Percentiles rank a stretch among this genome's conserved stretches.
Conservation (phyloP, 2,797 vertebrate species). For the Sebastes trivittatus region DNA sequence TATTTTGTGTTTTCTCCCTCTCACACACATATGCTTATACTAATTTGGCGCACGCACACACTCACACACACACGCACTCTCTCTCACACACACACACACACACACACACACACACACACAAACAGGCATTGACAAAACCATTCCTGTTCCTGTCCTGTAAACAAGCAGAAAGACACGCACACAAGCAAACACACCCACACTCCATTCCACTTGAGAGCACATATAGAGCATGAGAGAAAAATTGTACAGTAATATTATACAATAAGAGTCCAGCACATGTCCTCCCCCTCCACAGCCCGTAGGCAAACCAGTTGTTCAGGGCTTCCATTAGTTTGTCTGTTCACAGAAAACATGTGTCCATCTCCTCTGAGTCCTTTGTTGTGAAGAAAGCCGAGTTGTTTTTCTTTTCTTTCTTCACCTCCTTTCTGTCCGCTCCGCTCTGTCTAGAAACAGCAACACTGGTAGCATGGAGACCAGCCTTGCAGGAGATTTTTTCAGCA, state of each 20-base stretch:
- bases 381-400: conserved; percentile 20
- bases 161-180: conserved; percentile 7
- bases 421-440: background rate
- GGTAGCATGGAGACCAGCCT: conserved; percentile 24
- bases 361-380: conserved; percentile 34
- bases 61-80: background rate
- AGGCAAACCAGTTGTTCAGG: conserved; percentile 31
- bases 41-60: background rate
- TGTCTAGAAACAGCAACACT: conserved; percentile 3
- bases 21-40: background rate
- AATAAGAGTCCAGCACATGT: conserved; percentile 49
- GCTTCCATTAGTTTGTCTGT: conserved; percentile 40
- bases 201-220: conserved; percentile 45
- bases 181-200: background rate
- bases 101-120: background rate
- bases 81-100: background rate
- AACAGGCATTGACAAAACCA: background rate
- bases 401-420: background rate
- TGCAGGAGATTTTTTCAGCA: conserved; percentile 29
- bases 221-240: conserved; percentile 56
- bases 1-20: conserved; percentile 48
- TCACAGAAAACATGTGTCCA: conserved; percentile 32
- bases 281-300: conserved; percentile 6
- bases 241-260: conserved; percentile 57
- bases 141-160: conserved; percentile 9